Percentiles rank a stretch among this genome's conserved stretches.
These are phyloP conservation scores for Cheilosia variabilis DNA, from an alignment of 2,888 invertebrate species.

Conservation along the genomic window DNA sequence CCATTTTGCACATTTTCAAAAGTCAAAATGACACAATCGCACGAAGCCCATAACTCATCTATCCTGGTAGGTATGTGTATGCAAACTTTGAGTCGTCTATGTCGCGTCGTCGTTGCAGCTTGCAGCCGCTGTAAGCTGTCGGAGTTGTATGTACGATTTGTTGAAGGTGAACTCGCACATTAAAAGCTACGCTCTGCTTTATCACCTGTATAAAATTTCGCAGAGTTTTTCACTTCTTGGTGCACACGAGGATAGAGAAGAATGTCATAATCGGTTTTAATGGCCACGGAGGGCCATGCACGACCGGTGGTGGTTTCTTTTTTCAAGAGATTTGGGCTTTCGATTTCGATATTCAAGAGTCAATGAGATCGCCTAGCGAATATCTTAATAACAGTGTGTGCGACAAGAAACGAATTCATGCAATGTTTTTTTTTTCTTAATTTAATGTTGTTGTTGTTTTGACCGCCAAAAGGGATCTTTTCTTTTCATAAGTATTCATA, in stretches of 20 bases:
- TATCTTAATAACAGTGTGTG: slow-evolving; percentile 22
- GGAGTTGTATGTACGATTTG: slow-evolving; percentile 8
- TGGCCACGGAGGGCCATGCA: slow-evolving; percentile 41
- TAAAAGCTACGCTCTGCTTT: slow-evolving; percentile 54
- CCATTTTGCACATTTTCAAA: slow-evolving; percentile 28
- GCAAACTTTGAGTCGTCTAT: slow-evolving; percentile 42
- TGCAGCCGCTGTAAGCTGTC: slow-evolving; percentile 1
- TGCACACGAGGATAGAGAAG: slow-evolving; percentile 29
- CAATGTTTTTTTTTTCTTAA: too few species aligned
- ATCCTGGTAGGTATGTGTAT: slow-evolving; percentile 12
- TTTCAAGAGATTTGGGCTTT: slow-evolving; percentile 27
- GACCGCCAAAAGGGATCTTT: too few species aligned
- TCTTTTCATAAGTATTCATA: too few species aligned
- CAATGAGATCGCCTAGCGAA: slow-evolving; percentile 22
- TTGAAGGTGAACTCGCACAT: slow-evolving; percentile 64
- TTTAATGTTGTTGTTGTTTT: too few species aligned
- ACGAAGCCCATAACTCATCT: slow-evolving; percentile 71
- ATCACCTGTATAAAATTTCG: slow-evolving; percentile 51
- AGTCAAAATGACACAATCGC: slow-evolving; percentile 64
- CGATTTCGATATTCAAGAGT: slow-evolving; percentile 46
- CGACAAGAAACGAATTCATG: background rate
- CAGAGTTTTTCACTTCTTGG: slow-evolving; percentile 2
- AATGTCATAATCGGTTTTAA: slow-evolving; percentile 60
- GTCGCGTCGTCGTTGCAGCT: background rate
- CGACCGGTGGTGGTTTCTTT: slow-evolving; percentile 28